Conservation (phyloP, 2,797 vertebrate species). For the Mycteria americana region DNA sequence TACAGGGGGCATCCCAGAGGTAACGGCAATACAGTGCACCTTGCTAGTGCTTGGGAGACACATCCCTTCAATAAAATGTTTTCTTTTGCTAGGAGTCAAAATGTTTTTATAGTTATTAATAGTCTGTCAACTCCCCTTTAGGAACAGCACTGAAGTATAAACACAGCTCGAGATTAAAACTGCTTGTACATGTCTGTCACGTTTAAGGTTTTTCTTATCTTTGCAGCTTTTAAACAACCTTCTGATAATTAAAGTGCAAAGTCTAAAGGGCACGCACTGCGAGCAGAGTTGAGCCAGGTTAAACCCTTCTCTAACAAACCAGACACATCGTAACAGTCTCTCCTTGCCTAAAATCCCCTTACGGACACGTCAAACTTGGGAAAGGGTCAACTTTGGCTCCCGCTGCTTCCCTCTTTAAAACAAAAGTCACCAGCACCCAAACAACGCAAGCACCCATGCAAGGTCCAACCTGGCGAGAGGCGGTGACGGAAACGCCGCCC, state of each 20-base stretch:
- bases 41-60: neutral
- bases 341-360: neutral
- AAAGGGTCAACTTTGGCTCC: neutral
- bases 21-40: neutral
- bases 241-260: neutral
- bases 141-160: neutral
- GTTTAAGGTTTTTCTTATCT: conserved; percentile 30
- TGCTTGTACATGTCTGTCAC: neutral
- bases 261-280: neutral
- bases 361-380: accelerated
- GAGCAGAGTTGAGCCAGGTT: neutral
- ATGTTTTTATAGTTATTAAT: neutral
- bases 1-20: neutral
- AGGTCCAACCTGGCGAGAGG: accelerated
- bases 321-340: accelerated
- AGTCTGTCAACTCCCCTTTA: neutral
- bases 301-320: neutral
- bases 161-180: neutral
- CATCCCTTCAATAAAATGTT: neutral
- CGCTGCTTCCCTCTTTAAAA: neutral
- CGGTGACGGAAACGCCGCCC: accelerated
- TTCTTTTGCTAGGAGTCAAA: neutral
- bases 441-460: accelerated
- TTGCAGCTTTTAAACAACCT: neutral
- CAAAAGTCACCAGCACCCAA: neutral